A percentile compares a stretch with the other conserved stretches of the same genome.
phyloP scores from a whole-genome alignment of 1,140 invertebrate species.

The Cyrtorhinus lividipennis region DNA sequence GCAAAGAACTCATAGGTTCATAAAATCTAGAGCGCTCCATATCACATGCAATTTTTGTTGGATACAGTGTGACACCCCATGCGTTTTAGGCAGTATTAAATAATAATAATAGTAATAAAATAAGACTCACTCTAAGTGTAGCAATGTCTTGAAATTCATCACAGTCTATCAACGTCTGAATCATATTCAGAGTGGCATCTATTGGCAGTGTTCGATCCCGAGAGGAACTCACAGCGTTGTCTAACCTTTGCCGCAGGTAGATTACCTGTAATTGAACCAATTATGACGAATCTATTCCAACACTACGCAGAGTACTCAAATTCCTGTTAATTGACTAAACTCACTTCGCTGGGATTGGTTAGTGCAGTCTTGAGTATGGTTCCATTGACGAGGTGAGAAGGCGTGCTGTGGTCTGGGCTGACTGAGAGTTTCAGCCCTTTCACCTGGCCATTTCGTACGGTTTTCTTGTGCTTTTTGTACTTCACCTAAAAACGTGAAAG shows the following conservation, averaged over 20 bases:
- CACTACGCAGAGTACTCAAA: no score
- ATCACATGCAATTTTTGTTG: no score
- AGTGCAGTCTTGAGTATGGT: slow-evolving; percentile 86
- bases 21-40: no score
- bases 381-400: slow-evolving; percentile 66
- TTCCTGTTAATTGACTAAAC: no score
- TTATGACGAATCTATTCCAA: slow-evolving; percentile 16
- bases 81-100: no score
- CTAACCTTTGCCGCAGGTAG: slow-evolving; percentile 69
- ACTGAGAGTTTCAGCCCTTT: slow-evolving; percentile 31
- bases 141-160: slow-evolving; percentile 92
- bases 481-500: slow-evolving; percentile 54
- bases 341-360: slow-evolving; percentile 77
- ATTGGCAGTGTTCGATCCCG: slow-evolving; percentile 66
- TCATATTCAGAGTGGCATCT: slow-evolving; percentile 68
- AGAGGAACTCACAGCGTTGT: slow-evolving; percentile 71
- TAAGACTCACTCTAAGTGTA: slow-evolving; percentile 45
- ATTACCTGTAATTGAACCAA: slow-evolving; percentile 48
- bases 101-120: no score
- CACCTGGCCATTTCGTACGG: slow-evolving; percentile 41
- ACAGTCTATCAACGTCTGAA: slow-evolving; percentile 79
- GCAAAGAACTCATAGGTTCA: no score
- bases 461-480: slow-evolving; percentile 95
- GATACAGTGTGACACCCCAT: no score
- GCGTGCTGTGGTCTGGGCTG: slow-evolving; percentile 32